Evolutionary conservation across 2,113 vertebrate genomes (phyloP).

Genomic region (Forbesichthys agassizii): DNA sequence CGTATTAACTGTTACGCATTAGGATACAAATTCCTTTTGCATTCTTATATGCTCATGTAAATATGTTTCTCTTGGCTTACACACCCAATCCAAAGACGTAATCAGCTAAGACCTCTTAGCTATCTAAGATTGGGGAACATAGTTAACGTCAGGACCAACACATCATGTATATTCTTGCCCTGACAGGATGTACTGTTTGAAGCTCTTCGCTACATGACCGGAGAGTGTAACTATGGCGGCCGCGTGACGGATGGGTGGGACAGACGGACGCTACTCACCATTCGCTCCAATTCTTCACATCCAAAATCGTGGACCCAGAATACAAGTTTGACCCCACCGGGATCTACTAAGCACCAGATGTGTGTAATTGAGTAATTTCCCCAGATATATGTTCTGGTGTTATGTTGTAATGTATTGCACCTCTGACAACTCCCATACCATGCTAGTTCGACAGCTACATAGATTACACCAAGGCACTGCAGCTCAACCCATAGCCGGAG

Average conservation of each 20-base stretch:
- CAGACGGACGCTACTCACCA: slow-evolving; percentile 75
- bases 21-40: too few species aligned
- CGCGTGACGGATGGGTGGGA: slow-evolving; percentile 88
- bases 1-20: too few species aligned
- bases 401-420: not conserved
- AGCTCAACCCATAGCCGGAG: slow-evolving; percentile 83
- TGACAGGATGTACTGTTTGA: slow-evolving; percentile 62
- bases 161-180: not conserved
- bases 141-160: not conserved
- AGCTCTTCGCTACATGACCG: slow-evolving; percentile 77
- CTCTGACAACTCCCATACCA: slow-evolving; percentile 11
- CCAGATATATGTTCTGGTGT: not conserved
- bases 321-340: slow-evolving; percentile 80
- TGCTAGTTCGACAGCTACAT: slow-evolving; percentile 81
- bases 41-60: too few species aligned
- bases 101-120: too few species aligned
- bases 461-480: slow-evolving; percentile 83
- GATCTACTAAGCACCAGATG: slow-evolving; percentile 75
- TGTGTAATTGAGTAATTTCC: slow-evolving; percentile 4
- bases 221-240: slow-evolving; percentile 84
- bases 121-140: too few species aligned
- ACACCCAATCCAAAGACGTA: too few species aligned
- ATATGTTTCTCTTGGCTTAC: too few species aligned
- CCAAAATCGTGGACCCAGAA: slow-evolving; percentile 55
- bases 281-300: slow-evolving; percentile 77